Conservation (phyloP, 2,113 vertebrate genomes). For the Halichoerus grypus region DNA sequence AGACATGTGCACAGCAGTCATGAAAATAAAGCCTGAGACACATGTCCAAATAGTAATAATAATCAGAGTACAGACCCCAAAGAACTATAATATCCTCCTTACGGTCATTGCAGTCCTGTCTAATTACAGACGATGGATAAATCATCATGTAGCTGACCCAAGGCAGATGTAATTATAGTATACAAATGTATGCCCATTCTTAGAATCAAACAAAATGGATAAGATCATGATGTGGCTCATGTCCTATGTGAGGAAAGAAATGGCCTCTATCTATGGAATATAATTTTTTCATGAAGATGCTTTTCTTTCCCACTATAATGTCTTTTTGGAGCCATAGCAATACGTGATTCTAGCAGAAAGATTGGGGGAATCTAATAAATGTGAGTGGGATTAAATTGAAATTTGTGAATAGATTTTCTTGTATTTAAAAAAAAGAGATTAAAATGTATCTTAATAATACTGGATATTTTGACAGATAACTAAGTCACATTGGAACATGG, state of each 20-base stretch:
- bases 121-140: background rate
- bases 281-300: background rate
- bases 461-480: background rate
- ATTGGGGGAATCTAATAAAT: background rate
- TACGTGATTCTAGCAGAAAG: background rate
- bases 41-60: background rate
- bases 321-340: background rate
- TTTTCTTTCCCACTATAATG: background rate
- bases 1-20: too few species aligned
- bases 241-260: background rate
- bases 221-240: background rate
- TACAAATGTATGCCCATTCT: background rate
- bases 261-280: background rate
- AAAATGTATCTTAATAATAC: background rate
- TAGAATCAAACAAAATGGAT: background rate
- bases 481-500: background rate
- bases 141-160: background rate
- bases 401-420: background rate
- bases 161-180: background rate
- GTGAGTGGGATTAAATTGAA: background rate
- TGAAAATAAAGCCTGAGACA: background rate
- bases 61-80: background rate
- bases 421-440: background rate
- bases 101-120: background rate
- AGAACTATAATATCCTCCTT: background rate